Conservation (phyloP, 2,113 vertebrate species). For the Toxotes jaculatrix region DNA sequence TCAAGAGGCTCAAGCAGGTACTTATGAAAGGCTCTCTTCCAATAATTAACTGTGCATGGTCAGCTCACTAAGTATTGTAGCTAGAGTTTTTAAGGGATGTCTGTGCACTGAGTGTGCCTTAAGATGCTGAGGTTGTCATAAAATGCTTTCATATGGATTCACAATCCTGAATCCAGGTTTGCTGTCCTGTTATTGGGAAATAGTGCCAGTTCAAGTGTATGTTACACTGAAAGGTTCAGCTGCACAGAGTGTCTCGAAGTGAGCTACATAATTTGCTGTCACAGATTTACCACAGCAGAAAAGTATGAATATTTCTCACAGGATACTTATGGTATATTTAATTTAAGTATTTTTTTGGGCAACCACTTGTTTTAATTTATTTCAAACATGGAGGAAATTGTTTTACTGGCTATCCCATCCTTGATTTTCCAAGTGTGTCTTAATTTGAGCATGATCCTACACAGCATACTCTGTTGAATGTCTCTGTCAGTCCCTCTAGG, state of each 20-base stretch:
- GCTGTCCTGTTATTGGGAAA: neutral
- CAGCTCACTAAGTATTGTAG: neutral
- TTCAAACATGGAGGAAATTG: neutral
- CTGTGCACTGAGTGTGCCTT: constrained; percentile 4
- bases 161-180: neutral
- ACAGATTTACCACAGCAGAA: neutral
- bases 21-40: constrained; percentile 29
- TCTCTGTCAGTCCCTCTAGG: neutral
- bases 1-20: constrained; percentile 96
- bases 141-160: neutral
- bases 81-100: neutral
- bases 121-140: neutral
- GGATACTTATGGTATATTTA: neutral
- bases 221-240: neutral
- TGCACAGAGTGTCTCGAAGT: neutral
- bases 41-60: neutral
- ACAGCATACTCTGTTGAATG: neutral
- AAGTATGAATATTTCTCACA: neutral
- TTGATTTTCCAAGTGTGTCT: neutral
- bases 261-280: neutral
- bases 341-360: neutral
- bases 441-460: neutral
- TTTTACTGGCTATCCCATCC: neutral
- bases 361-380: neutral
- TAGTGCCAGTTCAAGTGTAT: neutral